Evolutionary conservation across 2,113 vertebrate genomes (phyloP).

Genomic region (Chelonoidis abingdonii): DNA sequence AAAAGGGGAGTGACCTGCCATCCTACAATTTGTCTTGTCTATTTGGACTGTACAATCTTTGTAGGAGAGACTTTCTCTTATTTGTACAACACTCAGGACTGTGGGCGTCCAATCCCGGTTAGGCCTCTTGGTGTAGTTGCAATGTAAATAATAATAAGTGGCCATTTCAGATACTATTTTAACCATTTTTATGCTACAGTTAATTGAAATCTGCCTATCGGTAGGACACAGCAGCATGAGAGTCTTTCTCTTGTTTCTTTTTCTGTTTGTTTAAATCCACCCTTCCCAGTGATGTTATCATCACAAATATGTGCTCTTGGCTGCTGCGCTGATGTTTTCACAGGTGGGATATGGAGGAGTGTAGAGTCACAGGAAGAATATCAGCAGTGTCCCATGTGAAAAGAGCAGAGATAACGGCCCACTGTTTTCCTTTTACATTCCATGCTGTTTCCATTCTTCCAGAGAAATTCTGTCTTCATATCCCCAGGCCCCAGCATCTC

Average conservation of each 20-base stretch:
- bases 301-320: background rate
- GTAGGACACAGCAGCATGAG: background rate
- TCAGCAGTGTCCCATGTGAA: background rate
- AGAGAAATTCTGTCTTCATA: background rate
- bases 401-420: constrained; percentile 17
- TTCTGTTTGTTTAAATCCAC: background rate
- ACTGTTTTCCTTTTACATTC: constrained; percentile 34
- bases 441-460: background rate
- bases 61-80: background rate
- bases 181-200: background rate
- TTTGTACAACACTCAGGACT: background rate
- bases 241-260: background rate
- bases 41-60: background rate
- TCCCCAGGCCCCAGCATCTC: background rate
- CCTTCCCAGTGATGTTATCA: background rate
- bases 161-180: background rate
- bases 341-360: background rate
- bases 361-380: background rate
- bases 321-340: constrained; percentile 57
- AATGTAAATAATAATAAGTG: background rate
- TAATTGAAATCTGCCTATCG: background rate
- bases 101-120: background rate
- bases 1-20: background rate
- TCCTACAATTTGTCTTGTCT: background rate
- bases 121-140: background rate